These are phyloP conservation scores for Hydropsyche tenuis DNA, from an alignment of 1,140 invertebrate genomes.

Conservation along the genomic window DNA sequence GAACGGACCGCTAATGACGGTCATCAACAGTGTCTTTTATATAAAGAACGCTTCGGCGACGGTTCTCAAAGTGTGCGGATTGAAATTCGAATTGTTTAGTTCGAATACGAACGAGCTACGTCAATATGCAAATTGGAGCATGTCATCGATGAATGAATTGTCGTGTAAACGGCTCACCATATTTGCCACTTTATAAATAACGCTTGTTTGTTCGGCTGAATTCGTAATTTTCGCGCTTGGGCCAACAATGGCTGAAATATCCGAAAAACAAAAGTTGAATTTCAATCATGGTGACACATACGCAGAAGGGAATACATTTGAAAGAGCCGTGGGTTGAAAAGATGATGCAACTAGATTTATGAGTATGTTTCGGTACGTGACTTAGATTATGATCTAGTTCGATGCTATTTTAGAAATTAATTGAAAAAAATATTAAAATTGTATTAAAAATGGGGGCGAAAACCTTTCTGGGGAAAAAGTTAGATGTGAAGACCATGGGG, in stretches of 20 bases:
- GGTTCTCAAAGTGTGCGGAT: no score
- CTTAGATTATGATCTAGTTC: no score
- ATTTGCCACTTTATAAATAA: background rate
- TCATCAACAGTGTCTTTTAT: slow-evolving; percentile 1
- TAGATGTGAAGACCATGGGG: no score
- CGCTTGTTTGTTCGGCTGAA: background rate
- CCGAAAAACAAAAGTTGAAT: no score
- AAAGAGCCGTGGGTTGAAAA: slow-evolving; percentile 4
- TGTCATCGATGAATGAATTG: slow-evolving; percentile 6
- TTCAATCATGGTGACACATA: background rate
- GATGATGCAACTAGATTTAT: slow-evolving; percentile 23
- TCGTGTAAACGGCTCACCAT: slow-evolving; percentile 3
- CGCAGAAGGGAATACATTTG: slow-evolving; percentile 8
- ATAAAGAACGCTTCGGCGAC: no score
- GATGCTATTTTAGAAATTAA: no score
- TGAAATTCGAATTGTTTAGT: no score
- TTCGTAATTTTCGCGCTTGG: background rate
- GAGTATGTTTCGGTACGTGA: background rate
- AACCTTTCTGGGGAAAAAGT: no score
- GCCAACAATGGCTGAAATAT: no score
- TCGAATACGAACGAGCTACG: background rate
- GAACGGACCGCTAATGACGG: slow-evolving; percentile 7
- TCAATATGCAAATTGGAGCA: background rate
- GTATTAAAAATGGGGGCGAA: no score
- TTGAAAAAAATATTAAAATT: no score